Evolutionary conservation across 2,797 vertebrate species (phyloP).

Genomic region (Takifugu rubripes): DNA sequence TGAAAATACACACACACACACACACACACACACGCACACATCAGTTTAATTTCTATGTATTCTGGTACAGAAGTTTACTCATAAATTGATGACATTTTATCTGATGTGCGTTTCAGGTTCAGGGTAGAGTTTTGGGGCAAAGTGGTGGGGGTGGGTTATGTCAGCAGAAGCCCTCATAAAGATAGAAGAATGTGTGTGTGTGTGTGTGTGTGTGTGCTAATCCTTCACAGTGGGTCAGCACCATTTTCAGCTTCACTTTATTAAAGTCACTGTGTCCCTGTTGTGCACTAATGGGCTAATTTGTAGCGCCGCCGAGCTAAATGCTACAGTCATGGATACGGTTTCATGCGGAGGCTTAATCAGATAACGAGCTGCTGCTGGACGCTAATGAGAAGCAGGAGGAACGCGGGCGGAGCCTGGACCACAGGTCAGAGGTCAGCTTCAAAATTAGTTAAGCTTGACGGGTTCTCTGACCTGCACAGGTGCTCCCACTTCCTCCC

Average conservation of each 20-base stretch:
- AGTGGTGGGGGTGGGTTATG: too few species aligned
- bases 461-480: slow-evolving; percentile 84
- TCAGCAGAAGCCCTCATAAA: too few species aligned
- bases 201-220: neutral
- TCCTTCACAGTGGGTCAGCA: neutral
- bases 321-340: slow-evolving; percentile 75
- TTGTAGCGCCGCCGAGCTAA: slow-evolving; percentile 85
- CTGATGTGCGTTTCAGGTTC: too few species aligned
- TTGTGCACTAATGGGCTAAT: slow-evolving; percentile 87
- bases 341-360: slow-evolving; percentile 72
- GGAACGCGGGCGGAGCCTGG: slow-evolving; percentile 44
- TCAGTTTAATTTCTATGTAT: too few species aligned
- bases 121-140: too few species aligned
- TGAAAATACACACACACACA: too few species aligned
- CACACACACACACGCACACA: neutral
- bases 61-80: too few species aligned
- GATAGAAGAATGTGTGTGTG: neutral
- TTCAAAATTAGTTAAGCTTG: slow-evolving; percentile 90
- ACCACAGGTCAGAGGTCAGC: slow-evolving; percentile 81
- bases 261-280: slow-evolving; percentile 73
- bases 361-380: slow-evolving; percentile 84
- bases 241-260: slow-evolving; percentile 61
- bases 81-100: too few species aligned
- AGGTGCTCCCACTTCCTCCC: slow-evolving; percentile 81
- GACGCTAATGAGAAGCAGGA: slow-evolving; percentile 87